A percentile compares a stretch with the other conserved stretches of the same genome.
phyloP scores from a whole-genome alignment of 2,888 invertebrate genomes.

The Priocnemis perturbator region DNA sequence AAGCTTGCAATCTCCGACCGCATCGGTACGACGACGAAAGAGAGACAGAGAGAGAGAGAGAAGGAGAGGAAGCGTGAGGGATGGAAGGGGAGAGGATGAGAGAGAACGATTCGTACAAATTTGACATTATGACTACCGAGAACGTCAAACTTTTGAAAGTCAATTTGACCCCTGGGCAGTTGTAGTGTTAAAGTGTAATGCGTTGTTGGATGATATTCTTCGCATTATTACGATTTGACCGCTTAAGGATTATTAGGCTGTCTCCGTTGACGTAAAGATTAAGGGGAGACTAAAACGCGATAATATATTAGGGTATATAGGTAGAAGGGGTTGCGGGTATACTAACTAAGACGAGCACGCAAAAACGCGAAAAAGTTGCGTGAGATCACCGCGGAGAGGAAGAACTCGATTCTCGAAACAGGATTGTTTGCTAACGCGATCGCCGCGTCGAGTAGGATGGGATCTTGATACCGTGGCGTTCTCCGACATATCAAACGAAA shows the following conservation, averaged over 20 bases:
- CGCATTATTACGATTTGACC: background rate
- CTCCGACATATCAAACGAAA: too few relatives aligned
- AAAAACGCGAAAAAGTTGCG: too few relatives aligned
- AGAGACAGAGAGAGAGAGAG: slow-evolving; percentile 6
- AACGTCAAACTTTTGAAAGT: too few relatives aligned
- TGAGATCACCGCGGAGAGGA: too few relatives aligned
- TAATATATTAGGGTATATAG: slow-evolving; percentile 1
- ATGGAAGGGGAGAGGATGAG: slow-evolving; percentile 13
- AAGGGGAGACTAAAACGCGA: slow-evolving; percentile 6
- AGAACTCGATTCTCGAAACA: too few relatives aligned
- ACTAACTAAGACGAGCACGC: background rate
- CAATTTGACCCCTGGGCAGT: too few relatives aligned
- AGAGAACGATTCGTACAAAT: slow-evolving; percentile 13
- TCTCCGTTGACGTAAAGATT: background rate
- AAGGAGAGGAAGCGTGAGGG: background rate
- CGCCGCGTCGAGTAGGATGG: too few relatives aligned
- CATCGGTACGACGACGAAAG: slow-evolving; percentile 22
- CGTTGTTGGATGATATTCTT: too few relatives aligned
- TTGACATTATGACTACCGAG: too few relatives aligned
- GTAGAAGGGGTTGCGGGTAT: background rate
- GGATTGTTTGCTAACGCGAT: too few relatives aligned
- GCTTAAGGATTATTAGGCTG: background rate
- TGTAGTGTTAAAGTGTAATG: slow-evolving; percentile 4
- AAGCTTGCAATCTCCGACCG: slow-evolving; percentile 28
- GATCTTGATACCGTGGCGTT: too few relatives aligned